Evolutionary conservation across 2,797 vertebrate species (phyloP).

Genomic region (Falco peregrinus): DNA sequence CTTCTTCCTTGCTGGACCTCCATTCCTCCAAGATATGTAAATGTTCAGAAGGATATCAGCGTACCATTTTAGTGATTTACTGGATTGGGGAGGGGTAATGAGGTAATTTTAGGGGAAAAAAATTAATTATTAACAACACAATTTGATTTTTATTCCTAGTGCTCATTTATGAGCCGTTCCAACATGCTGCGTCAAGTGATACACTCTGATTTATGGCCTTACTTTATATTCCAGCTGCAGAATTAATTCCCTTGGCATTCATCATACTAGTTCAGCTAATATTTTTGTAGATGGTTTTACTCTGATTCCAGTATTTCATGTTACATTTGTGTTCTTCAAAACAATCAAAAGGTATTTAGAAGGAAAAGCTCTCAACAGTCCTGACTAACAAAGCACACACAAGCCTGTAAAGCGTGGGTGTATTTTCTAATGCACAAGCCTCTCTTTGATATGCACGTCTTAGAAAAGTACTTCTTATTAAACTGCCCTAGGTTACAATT

Average conservation of each 20-base stretch:
- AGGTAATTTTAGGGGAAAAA: neutral
- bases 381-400: neutral
- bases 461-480: neutral
- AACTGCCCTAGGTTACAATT: constrained; percentile 8
- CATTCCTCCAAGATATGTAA: neutral
- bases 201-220: neutral
- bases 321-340: neutral
- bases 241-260: neutral
- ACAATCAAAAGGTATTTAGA: constrained; percentile 1
- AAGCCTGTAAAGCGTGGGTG: neutral
- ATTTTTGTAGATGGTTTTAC: neutral
- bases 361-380: neutral
- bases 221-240: neutral
- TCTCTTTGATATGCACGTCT: neutral
- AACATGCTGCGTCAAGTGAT: neutral
- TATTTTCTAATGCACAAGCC: neutral
- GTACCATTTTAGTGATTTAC: neutral
- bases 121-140: neutral
- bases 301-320: neutral
- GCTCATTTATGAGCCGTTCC: neutral
- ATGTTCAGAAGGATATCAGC: neutral
- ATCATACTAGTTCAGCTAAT: neutral
- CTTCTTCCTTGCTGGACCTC: neutral
- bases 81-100: neutral
- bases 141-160: constrained; percentile 18